Evolutionary conservation across 1,140 invertebrate species (phyloP).

Genomic region (Pomacea maculata): DNA sequence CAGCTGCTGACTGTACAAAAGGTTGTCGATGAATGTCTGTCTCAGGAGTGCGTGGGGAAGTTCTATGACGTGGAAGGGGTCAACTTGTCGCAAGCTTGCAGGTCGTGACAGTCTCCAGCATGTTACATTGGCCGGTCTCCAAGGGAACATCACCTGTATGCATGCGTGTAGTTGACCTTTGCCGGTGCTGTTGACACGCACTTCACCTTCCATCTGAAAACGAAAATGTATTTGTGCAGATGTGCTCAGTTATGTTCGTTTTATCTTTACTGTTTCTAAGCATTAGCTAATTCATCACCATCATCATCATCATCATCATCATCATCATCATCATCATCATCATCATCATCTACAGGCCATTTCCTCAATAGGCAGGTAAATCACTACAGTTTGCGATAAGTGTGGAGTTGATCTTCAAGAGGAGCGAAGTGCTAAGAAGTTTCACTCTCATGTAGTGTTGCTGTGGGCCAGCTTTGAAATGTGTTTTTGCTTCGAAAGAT

Average conservation of each 20-base stretch:
- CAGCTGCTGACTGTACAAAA: conserved; percentile 9
- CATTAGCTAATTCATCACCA: neutral
- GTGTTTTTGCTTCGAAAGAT: no score
- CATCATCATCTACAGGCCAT: no score
- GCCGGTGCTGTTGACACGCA: neutral
- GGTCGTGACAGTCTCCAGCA: neutral
- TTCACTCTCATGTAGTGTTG: no score
- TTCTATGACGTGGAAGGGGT: conserved; percentile 14
- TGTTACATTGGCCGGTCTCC: neutral
- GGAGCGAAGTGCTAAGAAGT: no score
- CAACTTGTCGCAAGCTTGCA: neutral
- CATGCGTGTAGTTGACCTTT: neutral
- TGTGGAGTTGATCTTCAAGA: no score
- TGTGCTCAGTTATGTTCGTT: neutral
- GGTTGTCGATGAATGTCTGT: neutral
- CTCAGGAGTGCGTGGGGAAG: conserved; percentile 2
- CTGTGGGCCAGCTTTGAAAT: no score
- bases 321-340: no score
- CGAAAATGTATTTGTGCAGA: neutral
- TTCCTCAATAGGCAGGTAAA: no score
- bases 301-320: no score
- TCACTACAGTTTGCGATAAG: no score
- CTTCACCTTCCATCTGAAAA: neutral
- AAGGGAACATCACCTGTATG: neutral
- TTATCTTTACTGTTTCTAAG: conserved; percentile 3